phyloP scores from a whole-genome alignment of 1,140 invertebrate genomes.

The Bombus picipes region DNA sequence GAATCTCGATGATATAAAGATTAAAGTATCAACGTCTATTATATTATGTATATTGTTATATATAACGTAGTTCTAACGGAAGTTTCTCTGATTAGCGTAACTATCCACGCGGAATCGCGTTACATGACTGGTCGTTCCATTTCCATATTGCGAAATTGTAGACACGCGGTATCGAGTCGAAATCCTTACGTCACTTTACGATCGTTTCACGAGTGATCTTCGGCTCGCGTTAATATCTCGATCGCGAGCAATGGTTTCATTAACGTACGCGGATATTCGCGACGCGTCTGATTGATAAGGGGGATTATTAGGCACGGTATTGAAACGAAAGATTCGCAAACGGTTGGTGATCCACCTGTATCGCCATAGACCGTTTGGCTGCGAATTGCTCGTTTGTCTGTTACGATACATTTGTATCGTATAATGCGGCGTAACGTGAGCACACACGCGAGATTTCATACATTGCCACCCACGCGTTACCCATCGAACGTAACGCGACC shows the following conservation, averaged over 20 bases:
- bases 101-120: background rate
- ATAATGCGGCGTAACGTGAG: constrained; percentile 28
- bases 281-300: background rate
- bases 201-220: constrained; percentile 1
- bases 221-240: background rate
- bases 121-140: background rate
- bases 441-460: constrained; percentile 43
- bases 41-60: too few relatives aligned
- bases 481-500: constrained; percentile 34
- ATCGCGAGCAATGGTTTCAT: background rate
- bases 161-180: background rate
- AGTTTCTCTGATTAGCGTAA: constrained; percentile 10
- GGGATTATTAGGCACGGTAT: background rate
- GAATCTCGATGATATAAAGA: too few relatives aligned
- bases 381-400: constrained; percentile 13
- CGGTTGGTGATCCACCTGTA: constrained; percentile 20
- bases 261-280: background rate
- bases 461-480: constrained; percentile 37
- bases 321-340: background rate
- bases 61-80: background rate
- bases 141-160: constrained; percentile 40
- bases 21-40: constrained; percentile 12
- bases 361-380: background rate
- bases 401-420: constrained; percentile 37
- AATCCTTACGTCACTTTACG: constrained; percentile 19